Evolutionary conservation across 2,113 vertebrate species (phyloP).

Genomic region (Ciconia stormi): DNA sequence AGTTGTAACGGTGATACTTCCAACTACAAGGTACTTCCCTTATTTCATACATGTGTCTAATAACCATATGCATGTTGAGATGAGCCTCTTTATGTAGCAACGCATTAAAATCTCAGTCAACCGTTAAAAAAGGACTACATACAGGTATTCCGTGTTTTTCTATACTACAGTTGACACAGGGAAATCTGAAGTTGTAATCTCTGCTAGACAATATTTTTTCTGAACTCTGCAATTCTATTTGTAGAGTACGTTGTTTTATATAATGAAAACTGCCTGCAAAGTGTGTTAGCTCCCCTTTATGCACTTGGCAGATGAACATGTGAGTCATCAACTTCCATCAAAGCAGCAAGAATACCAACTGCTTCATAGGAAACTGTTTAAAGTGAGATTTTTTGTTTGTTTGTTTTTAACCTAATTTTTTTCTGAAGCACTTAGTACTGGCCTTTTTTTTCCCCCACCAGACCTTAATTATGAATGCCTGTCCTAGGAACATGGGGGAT

Average conservation of each 20-base stretch:
- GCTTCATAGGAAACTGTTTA: background rate
- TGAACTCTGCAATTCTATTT: slow-evolving; percentile 40
- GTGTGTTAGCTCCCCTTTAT: background rate
- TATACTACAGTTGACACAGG: background rate
- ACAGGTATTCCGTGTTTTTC: background rate
- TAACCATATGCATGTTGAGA: background rate
- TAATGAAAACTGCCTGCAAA: slow-evolving; percentile 41
- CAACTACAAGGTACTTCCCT: background rate
- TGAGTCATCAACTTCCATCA: slow-evolving; percentile 50
- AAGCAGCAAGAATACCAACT: background rate
- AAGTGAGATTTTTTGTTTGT: background rate
- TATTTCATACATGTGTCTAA: background rate
- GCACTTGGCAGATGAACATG: slow-evolving; percentile 24
- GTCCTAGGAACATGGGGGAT: background rate
- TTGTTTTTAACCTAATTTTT: background rate
- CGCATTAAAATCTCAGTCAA: background rate
- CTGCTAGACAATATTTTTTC: background rate
- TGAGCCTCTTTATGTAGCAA: background rate
- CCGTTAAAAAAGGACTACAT: background rate
- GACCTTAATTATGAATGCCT: background rate
- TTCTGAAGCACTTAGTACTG: background rate
- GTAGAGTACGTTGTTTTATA: background rate
- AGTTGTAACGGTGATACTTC: background rate
- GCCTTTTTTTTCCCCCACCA: background rate
- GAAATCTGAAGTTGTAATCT: slow-evolving; percentile 4